phyloP scores from a whole-genome alignment of 2,797 vertebrate genomes.

The Oophaga sylvatica region DNA sequence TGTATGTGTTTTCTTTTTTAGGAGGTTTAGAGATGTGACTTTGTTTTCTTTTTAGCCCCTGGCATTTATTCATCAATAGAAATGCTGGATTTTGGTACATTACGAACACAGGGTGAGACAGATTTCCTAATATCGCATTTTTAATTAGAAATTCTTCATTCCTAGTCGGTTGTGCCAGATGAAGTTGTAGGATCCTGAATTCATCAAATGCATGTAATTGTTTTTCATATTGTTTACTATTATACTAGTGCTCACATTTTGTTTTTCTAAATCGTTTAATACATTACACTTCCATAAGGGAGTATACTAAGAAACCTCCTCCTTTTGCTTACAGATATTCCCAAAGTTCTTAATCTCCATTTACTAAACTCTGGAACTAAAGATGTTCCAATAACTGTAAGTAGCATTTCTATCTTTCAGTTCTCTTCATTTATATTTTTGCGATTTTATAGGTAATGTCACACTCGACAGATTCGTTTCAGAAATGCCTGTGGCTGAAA shows the following conservation, averaged over 20 bases:
- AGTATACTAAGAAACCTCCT: neutral
- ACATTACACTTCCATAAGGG: neutral
- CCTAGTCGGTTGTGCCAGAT: neutral
- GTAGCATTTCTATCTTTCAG: conserved; percentile 63
- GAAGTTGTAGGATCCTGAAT: neutral
- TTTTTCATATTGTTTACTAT: neutral
- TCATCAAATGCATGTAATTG: neutral
- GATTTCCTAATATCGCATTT: neutral
- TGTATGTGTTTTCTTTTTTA: neutral
- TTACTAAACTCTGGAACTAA: conserved; percentile 98
- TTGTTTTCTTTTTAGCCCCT: conserved; percentile 79
- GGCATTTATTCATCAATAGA: conserved; percentile 98
- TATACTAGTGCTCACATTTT: neutral
- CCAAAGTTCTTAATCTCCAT: conserved; percentile 96
- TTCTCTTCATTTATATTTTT: neutral
- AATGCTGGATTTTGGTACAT: conserved; percentile 98
- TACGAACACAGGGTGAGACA: conserved; percentile 90
- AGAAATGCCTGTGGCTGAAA: neutral
- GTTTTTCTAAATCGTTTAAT: neutral
- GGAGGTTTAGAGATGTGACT: conserved; percentile 12
- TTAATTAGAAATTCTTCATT: neutral
- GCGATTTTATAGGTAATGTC: neutral
- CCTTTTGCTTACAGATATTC: conserved; percentile 84
- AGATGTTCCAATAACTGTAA: conserved; percentile 97
- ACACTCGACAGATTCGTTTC: neutral